A percentile compares a stretch with the other conserved stretches of the same genome.
phyloP scores from a whole-genome alignment of 2,888 invertebrate species.

The Spodoptera littoralis region DNA sequence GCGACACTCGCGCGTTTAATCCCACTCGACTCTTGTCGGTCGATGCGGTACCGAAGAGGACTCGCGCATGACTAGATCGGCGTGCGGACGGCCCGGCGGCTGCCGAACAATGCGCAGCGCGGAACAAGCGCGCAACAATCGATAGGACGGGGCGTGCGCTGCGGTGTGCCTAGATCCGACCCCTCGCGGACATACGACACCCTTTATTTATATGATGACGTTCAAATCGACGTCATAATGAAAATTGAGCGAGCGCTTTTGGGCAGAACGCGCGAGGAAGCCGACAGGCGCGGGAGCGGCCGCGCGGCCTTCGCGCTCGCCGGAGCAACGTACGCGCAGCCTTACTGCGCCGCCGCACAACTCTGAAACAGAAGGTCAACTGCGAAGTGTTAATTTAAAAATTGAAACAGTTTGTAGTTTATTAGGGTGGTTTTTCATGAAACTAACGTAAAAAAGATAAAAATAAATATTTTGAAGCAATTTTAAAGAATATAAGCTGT shows the following conservation, averaged over 20 bases:
- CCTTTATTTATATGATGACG: constrained; percentile 78
- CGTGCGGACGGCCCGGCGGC: constrained; percentile 66
- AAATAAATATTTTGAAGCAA: neutral
- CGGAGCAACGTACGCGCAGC: constrained; percentile 11
- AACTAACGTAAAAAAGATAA: neutral
- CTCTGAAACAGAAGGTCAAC: constrained; percentile 23
- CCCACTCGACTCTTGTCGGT: constrained; percentile 68
- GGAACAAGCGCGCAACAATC: constrained; percentile 66
- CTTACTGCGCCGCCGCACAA: constrained; percentile 18
- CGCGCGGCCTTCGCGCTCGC: constrained; percentile 10
- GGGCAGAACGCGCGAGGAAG: constrained; percentile 28
- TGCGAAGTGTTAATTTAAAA: constrained; percentile 11
- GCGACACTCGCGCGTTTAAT: constrained; percentile 84
- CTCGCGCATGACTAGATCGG: constrained; percentile 80
- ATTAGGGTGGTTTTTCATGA: neutral
- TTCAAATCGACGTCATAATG: constrained; percentile 74
- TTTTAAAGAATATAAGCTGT: too few species aligned
- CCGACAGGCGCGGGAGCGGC: constrained; percentile 1
- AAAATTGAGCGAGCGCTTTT: constrained; percentile 58
- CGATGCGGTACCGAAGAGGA: constrained; percentile 75
- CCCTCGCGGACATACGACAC: constrained; percentile 65
- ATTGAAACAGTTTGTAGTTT: neutral
- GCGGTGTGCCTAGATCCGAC: constrained; percentile 65
- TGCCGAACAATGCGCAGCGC: constrained; percentile 60
- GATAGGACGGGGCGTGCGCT: constrained; percentile 60